phyloP scores from a whole-genome alignment of 2,888 invertebrate species.

The Coleophora deauratella region DNA sequence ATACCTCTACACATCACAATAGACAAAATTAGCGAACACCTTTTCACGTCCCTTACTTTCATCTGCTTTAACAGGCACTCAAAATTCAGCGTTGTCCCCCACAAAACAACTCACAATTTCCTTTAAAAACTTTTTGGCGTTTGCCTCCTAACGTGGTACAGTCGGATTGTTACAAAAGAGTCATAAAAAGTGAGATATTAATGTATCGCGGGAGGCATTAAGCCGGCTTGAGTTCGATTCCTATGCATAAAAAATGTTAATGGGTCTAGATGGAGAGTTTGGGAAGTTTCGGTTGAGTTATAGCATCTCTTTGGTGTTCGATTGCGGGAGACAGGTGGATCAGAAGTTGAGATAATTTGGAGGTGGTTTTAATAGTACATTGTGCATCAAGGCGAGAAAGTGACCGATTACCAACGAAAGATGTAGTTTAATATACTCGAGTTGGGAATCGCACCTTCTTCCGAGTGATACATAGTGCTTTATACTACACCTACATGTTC shows the following conservation, averaged over 20 bases:
- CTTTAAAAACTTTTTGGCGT: constrained; percentile 1
- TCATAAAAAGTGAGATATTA: constrained; percentile 75
- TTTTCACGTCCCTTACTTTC: background rate
- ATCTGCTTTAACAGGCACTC: background rate
- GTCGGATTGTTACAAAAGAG: constrained; percentile 67
- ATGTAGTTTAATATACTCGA: no score
- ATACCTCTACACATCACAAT: no score
- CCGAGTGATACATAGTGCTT: no score
- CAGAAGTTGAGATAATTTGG: constrained; percentile 2
- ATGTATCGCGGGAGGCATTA: constrained; percentile 75
- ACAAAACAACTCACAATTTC: background rate
- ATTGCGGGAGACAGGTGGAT: constrained; percentile 41
- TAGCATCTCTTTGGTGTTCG: constrained; percentile 53
- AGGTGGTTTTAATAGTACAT: no score
- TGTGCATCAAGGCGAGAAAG: no score
- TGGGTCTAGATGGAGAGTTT: constrained; percentile 53
- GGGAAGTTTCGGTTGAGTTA: constrained; percentile 57
- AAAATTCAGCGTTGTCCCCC: no score
- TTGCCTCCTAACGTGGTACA: constrained; percentile 30
- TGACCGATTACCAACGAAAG: no score
- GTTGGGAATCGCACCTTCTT: no score
- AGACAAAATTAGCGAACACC: no score
- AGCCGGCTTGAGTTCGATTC: constrained; percentile 67
- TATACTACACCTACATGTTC: no score
- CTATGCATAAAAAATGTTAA: constrained; percentile 74